Conservation (phyloP, 2,113 vertebrate species). For the Rhabdomys dilectus region DNA sequence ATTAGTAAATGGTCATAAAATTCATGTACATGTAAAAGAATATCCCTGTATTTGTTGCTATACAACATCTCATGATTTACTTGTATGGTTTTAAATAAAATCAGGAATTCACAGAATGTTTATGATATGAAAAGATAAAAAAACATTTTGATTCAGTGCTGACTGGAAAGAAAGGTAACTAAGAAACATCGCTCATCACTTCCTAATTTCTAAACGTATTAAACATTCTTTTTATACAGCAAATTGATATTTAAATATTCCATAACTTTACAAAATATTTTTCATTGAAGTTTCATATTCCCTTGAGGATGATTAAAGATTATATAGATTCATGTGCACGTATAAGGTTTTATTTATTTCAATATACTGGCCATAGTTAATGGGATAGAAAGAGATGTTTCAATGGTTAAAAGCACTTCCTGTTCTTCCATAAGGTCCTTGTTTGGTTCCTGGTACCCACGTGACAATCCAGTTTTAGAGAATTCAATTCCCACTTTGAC, state of each 20-base stretch:
- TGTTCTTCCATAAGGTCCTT: background rate
- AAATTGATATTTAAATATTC: conserved; percentile 30
- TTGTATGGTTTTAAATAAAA: background rate
- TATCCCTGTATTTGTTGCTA: background rate
- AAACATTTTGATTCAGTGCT: background rate
- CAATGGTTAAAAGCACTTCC: background rate
- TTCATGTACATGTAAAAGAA: background rate
- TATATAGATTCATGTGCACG: background rate
- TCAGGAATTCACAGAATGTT: background rate
- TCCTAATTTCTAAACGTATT: conserved; percentile 14
- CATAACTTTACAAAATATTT: background rate
- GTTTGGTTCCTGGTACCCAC: background rate
- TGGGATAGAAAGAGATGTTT: background rate
- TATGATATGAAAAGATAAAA: background rate
- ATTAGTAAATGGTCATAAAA: background rate
- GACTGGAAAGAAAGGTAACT: background rate
- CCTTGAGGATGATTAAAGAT: background rate
- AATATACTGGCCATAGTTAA: background rate
- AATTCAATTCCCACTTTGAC: background rate
- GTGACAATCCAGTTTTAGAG: background rate
- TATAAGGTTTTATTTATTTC: conserved; percentile 19
- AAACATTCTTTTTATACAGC: conserved; percentile 7
- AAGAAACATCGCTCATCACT: background rate
- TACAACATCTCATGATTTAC: background rate
- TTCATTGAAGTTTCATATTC: background rate